Conservation (phyloP, 2,797 vertebrate genomes). For the Anas georgica region DNA sequence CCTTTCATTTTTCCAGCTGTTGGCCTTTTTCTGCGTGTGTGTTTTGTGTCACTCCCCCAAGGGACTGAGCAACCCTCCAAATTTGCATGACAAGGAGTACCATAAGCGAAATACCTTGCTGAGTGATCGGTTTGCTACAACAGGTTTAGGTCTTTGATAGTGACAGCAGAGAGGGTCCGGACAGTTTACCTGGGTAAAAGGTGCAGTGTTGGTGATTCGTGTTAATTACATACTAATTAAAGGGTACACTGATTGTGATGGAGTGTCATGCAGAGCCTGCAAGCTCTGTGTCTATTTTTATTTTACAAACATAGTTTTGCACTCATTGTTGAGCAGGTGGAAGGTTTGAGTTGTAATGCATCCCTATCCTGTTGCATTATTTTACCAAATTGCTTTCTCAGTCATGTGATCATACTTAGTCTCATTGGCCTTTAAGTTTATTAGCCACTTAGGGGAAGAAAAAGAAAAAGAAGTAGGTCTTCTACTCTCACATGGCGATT, state of each 20-base stretch:
- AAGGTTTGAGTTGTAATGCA: background rate
- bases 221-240: constrained; percentile 75
- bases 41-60: background rate
- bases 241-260: constrained; percentile 62
- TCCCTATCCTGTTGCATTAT: background rate
- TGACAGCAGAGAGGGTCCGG: constrained; percentile 64
- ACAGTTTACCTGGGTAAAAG: constrained; percentile 69
- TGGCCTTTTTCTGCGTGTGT: background rate
- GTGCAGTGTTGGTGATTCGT: constrained; percentile 50
- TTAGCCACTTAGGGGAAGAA: background rate
- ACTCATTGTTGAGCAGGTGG: background rate
- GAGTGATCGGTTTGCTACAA: constrained; percentile 66
- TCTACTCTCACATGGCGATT: background rate
- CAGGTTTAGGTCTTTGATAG: constrained; percentile 67
- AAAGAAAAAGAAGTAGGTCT: background rate
- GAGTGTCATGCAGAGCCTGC: constrained; percentile 50
- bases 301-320: background rate
- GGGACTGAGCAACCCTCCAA: background rate
- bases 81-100: constrained; percentile 8
- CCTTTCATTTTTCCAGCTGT: constrained; percentile 14
- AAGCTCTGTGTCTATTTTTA: constrained; percentile 40
- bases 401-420: background rate
- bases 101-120: constrained; percentile 53
- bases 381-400: constrained; percentile 13
- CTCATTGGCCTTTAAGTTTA: background rate